Evolutionary conservation across 1,140 invertebrate species (phyloP), one percentile per base, ranked within the genome.

Genomic region (Sycophaga agraensis): DNA sequence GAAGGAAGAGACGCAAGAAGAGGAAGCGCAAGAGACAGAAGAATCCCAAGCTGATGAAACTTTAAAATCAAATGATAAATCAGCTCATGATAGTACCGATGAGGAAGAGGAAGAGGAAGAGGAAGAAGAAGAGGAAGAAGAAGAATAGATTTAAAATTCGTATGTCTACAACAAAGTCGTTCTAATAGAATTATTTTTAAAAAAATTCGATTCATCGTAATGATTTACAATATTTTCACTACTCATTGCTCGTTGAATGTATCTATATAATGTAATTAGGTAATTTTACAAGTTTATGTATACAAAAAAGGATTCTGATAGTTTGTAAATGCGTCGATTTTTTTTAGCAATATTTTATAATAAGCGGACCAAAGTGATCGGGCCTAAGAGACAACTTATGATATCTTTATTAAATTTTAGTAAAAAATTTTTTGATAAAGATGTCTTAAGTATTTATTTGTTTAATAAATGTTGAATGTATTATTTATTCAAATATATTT

Each of bases 401-500:
- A 57, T 51, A 58, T 50, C 40, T 51, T 57, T 50, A 34, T 45
- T 2, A n/a, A 43, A 51, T 6, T 61, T 55, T 63, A 11, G 26
- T 26, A 26, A 37, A 54, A 55, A 40, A 9, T n/a, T 17, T 39
- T 12, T 49, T 62, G 35, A 56, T 56, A 42, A 62, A 56, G 59
- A 24, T 56, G 45, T 62, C 37, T 21, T 50, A 45, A 62, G 35
- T 56, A 16, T 56, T 49, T 48, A 50, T 40, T 4, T 46, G 34
- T 55, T 55, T 62, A 40, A 40, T 61, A 62, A 39, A 55, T 55
- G 45, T 62, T 54, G 34, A 55, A 43, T 62, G 59, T 62, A 62
- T 59, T 59, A 59, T 62, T 62, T 62, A 55, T 62, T 62, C 14
- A 62, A 62, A 62, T 62, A 62, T 62, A 62, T 56, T 50, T 62